Base-by-base conservation (phyloP, 37 sponge, comb jelly and placozoan genomes). In the Crambe crambe region DNA sequence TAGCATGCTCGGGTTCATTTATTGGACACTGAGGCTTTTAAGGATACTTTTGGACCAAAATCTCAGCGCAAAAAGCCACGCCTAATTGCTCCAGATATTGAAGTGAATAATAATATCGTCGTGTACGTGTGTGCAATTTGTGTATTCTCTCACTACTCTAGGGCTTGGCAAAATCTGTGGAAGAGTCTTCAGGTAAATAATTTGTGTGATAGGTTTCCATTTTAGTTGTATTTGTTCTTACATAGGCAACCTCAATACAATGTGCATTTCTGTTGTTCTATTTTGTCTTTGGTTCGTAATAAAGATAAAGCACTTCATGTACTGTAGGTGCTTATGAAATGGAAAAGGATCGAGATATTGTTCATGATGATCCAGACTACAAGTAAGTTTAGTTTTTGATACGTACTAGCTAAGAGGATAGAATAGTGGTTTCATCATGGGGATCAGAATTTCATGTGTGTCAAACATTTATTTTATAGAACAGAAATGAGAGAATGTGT, bases 11-110 rank as follows among this genome's bases (percentile, higher is more conserved):
- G 91, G 22, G 95, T 92, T 25, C 99, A 99, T 67, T 59, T 96
- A 6, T 81, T 99, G 4, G 97, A 99, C 67, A 96, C 97, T 25
- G 97, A 99, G 77, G 79, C 91, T 2, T 99, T 94, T 71, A 67
- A 86, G 43, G 73, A 59, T 65, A 96, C 97, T n/a, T 99, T 99
- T 87, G 99, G 99, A 26, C 87, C 87, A 37, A 96, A 94, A 47
- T 78, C 93, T 32, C 95, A 86, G 57, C 68, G 99, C 22, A 99
- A 94, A 76, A 80, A 86, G 59, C 97, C 97, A 9, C 86, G 72
- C 10, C 56, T 99, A 25, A 20, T 38, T 9, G 65, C 88, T 22
- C 85, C 78, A 44, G 89, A 96, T 64, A 42, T 97, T 41, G 73
- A 85, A 76, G 98, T 88, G 29, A 39, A 79, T 47, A 47, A 15